Evolutionary conservation across 2,888 invertebrate genomes (phyloP).

Genomic region (Anarsia innoxiella): DNA sequence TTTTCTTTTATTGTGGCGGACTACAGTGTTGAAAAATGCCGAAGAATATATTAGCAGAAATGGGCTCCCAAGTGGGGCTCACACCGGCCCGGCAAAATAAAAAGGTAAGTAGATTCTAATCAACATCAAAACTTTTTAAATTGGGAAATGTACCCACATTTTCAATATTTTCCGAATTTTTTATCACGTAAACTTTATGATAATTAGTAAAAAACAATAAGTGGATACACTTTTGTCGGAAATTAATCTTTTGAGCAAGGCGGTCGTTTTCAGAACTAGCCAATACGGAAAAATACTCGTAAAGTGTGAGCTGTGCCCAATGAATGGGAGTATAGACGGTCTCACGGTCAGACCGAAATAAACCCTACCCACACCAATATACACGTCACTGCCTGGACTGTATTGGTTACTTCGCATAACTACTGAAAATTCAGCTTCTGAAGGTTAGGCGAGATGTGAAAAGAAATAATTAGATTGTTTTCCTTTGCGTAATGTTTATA

Average conservation of each 20-base stretch:
- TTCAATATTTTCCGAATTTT: too few species aligned
- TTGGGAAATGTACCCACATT: too few species aligned
- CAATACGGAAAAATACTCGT: constrained; percentile 29
- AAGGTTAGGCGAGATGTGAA: too few species aligned
- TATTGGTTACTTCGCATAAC: constrained; percentile 51
- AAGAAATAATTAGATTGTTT: too few species aligned
- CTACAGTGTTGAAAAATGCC: constrained; percentile 55
- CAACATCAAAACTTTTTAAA: background rate
- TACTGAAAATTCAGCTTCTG: too few species aligned
- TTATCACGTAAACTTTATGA: too few species aligned
- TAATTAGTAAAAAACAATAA: too few species aligned
- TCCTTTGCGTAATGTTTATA: too few species aligned
- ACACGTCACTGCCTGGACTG: constrained; percentile 33
- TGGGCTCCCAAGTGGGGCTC: constrained; percentile 70
- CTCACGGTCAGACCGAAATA: constrained; percentile 64
- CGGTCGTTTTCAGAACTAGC: constrained; percentile 29
- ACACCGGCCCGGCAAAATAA: constrained; percentile 55
- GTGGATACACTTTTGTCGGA: too few species aligned
- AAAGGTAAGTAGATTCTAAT: constrained; percentile 54
- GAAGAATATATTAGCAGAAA: constrained; percentile 64
- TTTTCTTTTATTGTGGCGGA: constrained; percentile 24
- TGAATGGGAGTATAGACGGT: constrained; percentile 40
- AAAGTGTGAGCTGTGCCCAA: constrained; percentile 39
- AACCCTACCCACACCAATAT: constrained; percentile 38
- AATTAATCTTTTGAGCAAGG: too few species aligned